These are phyloP conservation scores for Bergia sp. DNA, from an alignment of 92 coral and sea anemone species.

Conservation along the genomic window DNA sequence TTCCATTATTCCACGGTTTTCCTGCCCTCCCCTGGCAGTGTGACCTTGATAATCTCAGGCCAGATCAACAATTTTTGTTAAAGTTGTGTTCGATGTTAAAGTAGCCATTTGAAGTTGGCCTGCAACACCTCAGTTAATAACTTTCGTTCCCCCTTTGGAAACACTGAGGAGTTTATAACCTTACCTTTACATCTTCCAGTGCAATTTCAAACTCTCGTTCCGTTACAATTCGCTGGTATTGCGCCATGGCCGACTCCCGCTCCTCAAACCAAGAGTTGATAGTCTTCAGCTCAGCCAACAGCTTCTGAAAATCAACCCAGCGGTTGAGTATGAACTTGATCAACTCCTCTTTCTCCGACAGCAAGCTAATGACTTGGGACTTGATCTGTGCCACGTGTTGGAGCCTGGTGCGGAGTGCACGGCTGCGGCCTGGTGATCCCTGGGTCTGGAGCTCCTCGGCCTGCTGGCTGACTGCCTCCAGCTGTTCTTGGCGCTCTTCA, in stretches of 20 bases:
- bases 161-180: background rate
- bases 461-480: slow-evolving; percentile 59
- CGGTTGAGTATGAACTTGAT: slow-evolving; percentile 79
- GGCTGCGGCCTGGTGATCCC: slow-evolving; percentile 58
- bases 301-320: slow-evolving; percentile 91
- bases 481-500: slow-evolving; percentile 31
- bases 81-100: background rate
- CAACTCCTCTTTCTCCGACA: slow-evolving; percentile 79
- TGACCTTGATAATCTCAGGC: too few relatives aligned
- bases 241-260: slow-evolving; percentile 84
- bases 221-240: slow-evolving; percentile 89
- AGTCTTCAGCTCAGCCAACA: slow-evolving; percentile 75
- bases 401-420: slow-evolving; percentile 60
- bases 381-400: slow-evolving; percentile 59
- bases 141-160: too few relatives aligned
- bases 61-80: too few relatives aligned
- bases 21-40: too few relatives aligned
- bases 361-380: slow-evolving; percentile 58
- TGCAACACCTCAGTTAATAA: too few relatives aligned
- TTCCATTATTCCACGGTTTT: too few relatives aligned
- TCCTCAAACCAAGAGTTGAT: slow-evolving; percentile 95
- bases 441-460: slow-evolving; percentile 69
- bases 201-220: slow-evolving; percentile 88
- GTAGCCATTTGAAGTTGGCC: background rate
- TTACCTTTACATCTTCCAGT: slow-evolving; percentile 96